These are phyloP conservation scores for Caradrina kadenii DNA, from an alignment of 2,888 invertebrate species.

Conservation along the genomic window DNA sequence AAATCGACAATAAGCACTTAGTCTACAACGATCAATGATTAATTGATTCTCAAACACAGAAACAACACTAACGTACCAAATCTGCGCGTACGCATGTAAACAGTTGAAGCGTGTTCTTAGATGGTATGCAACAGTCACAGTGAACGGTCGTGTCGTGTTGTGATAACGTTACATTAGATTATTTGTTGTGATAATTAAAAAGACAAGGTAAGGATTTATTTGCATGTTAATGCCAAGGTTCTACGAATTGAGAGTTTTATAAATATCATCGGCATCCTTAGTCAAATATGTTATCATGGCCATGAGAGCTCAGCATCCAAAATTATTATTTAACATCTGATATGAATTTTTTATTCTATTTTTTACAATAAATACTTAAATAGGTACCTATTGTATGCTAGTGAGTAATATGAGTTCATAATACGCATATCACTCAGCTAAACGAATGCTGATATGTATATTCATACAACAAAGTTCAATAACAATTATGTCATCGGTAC, in stretches of 20 bases:
- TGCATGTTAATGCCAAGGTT: conserved; percentile 37
- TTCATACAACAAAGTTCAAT: too few relatives aligned
- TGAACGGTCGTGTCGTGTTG: conserved; percentile 54
- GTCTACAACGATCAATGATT: conserved; percentile 20
- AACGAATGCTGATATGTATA: too few relatives aligned
- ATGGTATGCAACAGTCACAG: conserved; percentile 51
- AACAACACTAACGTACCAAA: conserved; percentile 18
- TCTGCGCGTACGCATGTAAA: conserved; percentile 44
- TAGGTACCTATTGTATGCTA: background rate
- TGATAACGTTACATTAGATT: conserved; percentile 38
- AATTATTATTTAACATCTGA: conserved; percentile 10
- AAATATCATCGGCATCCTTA: background rate
- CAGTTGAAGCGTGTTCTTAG: conserved; percentile 39
- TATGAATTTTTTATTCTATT: background rate
- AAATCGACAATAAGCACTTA: background rate
- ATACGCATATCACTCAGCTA: background rate
- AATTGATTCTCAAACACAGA: conserved; percentile 17
- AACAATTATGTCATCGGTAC: too few relatives aligned
- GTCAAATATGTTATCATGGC: background rate
- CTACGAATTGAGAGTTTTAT: background rate
- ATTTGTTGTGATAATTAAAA: conserved; percentile 47
- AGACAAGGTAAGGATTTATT: conserved; percentile 59
- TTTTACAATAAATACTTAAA: background rate
- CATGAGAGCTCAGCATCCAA: conserved; percentile 9
- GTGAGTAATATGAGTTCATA: conserved; percentile 20